These are phyloP conservation scores for Sipha flava DNA, from an alignment of 1,140 invertebrate species.

Conservation along the genomic window DNA sequence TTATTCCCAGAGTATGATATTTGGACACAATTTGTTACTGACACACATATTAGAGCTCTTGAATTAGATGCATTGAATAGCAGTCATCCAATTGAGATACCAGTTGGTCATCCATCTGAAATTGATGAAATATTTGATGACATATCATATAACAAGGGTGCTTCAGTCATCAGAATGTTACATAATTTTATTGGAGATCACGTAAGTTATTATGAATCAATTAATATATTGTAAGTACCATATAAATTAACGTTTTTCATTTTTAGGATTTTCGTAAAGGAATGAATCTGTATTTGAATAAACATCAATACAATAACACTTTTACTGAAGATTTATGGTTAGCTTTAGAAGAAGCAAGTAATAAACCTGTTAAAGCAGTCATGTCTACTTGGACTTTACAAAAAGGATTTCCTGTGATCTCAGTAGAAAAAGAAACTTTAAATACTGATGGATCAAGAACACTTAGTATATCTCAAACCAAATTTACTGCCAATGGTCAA, in stretches of 20 bases:
- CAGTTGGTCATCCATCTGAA: constrained; percentile 78
- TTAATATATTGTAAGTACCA: not conserved
- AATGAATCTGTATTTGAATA: constrained; percentile 84
- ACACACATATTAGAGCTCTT: constrained; percentile 70
- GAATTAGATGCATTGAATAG: constrained; percentile 82
- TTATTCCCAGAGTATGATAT: constrained; percentile 88
- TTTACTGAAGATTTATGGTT: constrained; percentile 92
- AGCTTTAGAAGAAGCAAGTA: constrained; percentile 77
- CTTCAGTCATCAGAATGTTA: constrained; percentile 92
- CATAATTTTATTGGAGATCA: constrained; percentile 90
- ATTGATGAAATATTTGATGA: constrained; percentile 94
- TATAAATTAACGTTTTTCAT: not conserved
- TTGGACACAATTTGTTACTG: constrained; percentile 85
- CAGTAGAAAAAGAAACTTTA: constrained; percentile 41
- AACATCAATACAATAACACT: constrained; percentile 83
- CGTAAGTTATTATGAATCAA: constrained; percentile 38
- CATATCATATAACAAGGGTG: constrained; percentile 90
- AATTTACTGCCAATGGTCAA: constrained; percentile 75
- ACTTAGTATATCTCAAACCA: constrained; percentile 68
- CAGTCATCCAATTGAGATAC: constrained; percentile 84
- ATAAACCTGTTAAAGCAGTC: constrained; percentile 78
- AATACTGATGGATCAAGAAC: constrained; percentile 52
- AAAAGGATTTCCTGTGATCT: constrained; percentile 77
- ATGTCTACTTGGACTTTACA: constrained; percentile 95
- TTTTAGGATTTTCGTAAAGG: constrained; percentile 79